Base-by-base conservation (phyloP, 2,113 vertebrate genomes). In the Equus quagga region DNA sequence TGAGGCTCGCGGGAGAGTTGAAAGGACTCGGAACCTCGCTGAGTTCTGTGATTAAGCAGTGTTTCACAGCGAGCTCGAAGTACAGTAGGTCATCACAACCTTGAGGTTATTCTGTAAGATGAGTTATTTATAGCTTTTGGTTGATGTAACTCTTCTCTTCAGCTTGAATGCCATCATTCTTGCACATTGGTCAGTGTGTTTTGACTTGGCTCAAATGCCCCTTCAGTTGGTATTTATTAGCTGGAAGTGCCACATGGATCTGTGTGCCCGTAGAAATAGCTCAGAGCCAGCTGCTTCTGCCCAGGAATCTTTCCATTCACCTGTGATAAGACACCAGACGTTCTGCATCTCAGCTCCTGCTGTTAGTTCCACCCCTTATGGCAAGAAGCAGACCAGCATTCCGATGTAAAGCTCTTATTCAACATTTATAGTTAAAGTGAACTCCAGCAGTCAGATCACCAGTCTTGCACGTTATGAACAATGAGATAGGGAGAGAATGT, bases 1-100 rank as follows among this genome's bases (percentile, higher is more conserved):
- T 99, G 97, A 98, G 99, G 89, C 73, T n/a, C 12, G 28, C 26
- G 94, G 14, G 10, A 13, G 44, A 33, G 36, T 4, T 23, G 36
- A 9, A 41, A 28, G 24, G 23, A 36, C 46, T 49, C 3, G 4
- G 28, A 6, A 15, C 70, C 62, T 78, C 9, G 2, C 0, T 28
- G 75, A 62, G 21, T 46, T 19, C 2, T 1, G 1, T 56, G 12
- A 54, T 17, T 62, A 24, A 72, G 79, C 70, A 72, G 65, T 36
- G 2, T 46, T 83, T 70, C 69, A 12, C 62, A 10, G 4, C 1
- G n/a, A 92, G 26, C 54, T 72, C 91, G 28, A 23, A 49, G 58
- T 26, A 2, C 41, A 6, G 0, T 18, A 26, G 69, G 1, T 58
- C 51, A 7, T n/a, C 17, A 18, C 36, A 70, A 1, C 80, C 78